Percentiles rank a stretch among this genome's conserved stretches.
phyloP scores from a whole-genome alignment of 1,140 invertebrate species.

The Cardiocondyla obscurior region DNA sequence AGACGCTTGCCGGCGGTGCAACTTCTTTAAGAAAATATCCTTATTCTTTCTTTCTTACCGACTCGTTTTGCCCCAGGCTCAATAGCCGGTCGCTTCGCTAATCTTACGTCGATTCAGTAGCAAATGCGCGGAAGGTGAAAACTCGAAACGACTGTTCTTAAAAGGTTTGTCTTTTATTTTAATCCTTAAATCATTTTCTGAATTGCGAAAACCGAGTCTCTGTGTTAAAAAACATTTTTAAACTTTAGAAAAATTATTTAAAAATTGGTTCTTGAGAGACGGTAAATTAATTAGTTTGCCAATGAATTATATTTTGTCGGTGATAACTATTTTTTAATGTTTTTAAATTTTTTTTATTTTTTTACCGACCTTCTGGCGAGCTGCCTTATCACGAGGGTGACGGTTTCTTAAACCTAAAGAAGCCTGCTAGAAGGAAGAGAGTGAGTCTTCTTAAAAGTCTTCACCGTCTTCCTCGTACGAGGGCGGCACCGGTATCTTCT shows the following conservation, averaged over 20 bases:
- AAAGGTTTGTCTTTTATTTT: not conserved
- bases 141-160: not conserved
- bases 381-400: constrained; percentile 81
- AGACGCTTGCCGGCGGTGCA: constrained; percentile 76
- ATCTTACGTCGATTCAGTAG: constrained; percentile 52
- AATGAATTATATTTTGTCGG: not conserved
- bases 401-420: constrained; percentile 79
- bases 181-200: not conserved
- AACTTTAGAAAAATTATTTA: not conserved
- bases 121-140: not conserved
- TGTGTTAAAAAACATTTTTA: constrained; percentile 23
- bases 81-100: constrained; percentile 13
- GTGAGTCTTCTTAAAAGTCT: constrained; percentile 82
- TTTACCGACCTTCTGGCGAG: constrained; percentile 77
- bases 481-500: constrained; percentile 79
- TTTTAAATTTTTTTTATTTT: constrained; percentile 5
- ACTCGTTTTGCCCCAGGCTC: constrained; percentile 58
- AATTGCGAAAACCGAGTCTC: not conserved
- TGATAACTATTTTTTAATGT: not conserved
- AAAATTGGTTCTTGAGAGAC: not conserved
- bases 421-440: constrained; percentile 77
- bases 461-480: constrained; percentile 77
- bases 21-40: constrained; percentile 80
- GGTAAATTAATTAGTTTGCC: not conserved
- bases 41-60: constrained; percentile 83